These are phyloP conservation scores for Aphidius colemani DNA, from an alignment of 2,888 invertebrate species.

Conservation along the genomic window DNA sequence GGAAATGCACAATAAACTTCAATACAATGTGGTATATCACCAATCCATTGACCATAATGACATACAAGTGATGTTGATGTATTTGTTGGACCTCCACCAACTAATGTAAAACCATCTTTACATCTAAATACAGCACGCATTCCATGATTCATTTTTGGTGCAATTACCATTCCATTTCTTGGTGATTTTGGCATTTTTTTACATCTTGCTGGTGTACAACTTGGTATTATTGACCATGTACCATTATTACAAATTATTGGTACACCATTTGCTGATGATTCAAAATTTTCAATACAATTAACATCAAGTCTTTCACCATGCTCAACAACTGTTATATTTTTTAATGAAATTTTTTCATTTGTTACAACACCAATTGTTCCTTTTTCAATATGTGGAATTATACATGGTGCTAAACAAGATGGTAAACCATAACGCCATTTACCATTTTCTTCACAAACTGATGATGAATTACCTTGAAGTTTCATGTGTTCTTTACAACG, in stretches of 20 bases:
- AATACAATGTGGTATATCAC: slow-evolving; percentile 83
- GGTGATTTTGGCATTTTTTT: slow-evolving; percentile 82
- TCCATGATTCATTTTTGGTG: slow-evolving; percentile 96
- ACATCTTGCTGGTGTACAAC: slow-evolving; percentile 83
- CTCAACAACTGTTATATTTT: slow-evolving; percentile 65
- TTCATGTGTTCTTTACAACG: slow-evolving; percentile 92
- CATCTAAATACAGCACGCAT: slow-evolving; percentile 93
- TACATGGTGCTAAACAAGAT: slow-evolving; percentile 91
- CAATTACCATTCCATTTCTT: slow-evolving; percentile 93
- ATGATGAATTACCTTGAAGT: slow-evolving; percentile 84
- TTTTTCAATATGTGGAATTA: slow-evolving; percentile 85
- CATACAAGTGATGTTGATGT: slow-evolving; percentile 74
- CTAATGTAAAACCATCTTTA: slow-evolving; percentile 88
- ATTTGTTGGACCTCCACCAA: slow-evolving; percentile 68
- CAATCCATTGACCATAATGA: slow-evolving; percentile 94
- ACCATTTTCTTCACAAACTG: slow-evolving; percentile 92
- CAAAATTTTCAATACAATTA: slow-evolving; percentile 83
- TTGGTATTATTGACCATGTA: slow-evolving; percentile 92
- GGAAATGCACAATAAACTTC: slow-evolving; percentile 90
- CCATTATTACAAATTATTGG: slow-evolving; percentile 90
- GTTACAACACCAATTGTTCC: slow-evolving; percentile 72
- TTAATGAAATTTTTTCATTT: slow-evolving; percentile 45
- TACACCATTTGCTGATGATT: slow-evolving; percentile 77
- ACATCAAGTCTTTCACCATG: slow-evolving; percentile 77
- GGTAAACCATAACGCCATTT: slow-evolving; percentile 94